Base-by-base conservation (phyloP, 2,888 invertebrate genomes). In the Lasioglossum pauxillum region DNA sequence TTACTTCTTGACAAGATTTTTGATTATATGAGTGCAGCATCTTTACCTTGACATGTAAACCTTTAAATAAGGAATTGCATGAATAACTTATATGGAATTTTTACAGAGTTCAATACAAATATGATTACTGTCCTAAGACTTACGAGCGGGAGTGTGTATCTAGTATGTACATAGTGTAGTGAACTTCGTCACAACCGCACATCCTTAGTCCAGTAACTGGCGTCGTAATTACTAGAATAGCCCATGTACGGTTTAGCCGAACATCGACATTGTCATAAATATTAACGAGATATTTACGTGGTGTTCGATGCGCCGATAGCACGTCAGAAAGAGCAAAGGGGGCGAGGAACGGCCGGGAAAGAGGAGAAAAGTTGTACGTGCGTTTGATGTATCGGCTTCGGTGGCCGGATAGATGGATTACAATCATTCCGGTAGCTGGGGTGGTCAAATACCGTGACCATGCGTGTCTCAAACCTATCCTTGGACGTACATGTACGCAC, bases 361-460 rank as follows among this genome's bases (percentile, higher is more conserved):
- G 75, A 79, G 86, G 85, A 67, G 90, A 75, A 78, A 80, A 85
- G 80, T 78, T 90, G 82, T 89, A 86, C 84, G 82, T 88, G 82
- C 92, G 90, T 94, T 94, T 93, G 94, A 94, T 93, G 94, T 94
- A 94, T 94, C 92, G 93, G 92, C 92, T 90, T 91, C 88, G 85
- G 90, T 91, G 92, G 92, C 95, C 94, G 95, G 95, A 95, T 95
- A 95, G 95, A 95, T 94, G 95, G 95, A 95, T 95, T 95, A 95
- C 94, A 94, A 95, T 95, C 93, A 95, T 95, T 95, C 93, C 93
- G 92, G 92, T 90, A 92, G 90, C 91, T 91, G 93, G 95, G 95
- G 95, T 95, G 95, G 94, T 93, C 95, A 95, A 95, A 94, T 92
- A 95, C 93, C 95, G 95, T 95, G 95, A 95, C 95, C 95, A 93